These are phyloP conservation scores for Archips xylosteana DNA, from an alignment of 2,888 invertebrate species.

Conservation along the genomic window DNA sequence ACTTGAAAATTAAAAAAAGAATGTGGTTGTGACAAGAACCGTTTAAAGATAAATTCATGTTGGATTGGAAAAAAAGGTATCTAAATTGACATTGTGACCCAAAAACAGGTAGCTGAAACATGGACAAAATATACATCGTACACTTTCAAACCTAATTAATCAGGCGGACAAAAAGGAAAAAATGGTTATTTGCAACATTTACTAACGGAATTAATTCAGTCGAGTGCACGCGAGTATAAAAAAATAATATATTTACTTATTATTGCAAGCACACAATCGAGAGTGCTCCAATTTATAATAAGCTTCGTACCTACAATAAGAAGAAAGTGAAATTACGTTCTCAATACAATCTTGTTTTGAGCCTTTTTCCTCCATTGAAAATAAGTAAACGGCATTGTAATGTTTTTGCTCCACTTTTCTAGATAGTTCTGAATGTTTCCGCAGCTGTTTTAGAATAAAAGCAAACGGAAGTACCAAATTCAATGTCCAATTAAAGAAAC, in stretches of 20 bases:
- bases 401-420: constrained; percentile 25
- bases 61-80: background rate
- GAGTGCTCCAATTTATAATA: constrained; percentile 41
- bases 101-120: too few relatives aligned
- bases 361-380: constrained; percentile 31
- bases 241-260: constrained; percentile 21
- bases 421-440: constrained; percentile 15
- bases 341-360: constrained; percentile 37
- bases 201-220: background rate
- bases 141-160: background rate
- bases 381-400: constrained; percentile 38
- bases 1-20: too few relatives aligned
- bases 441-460: constrained; percentile 4
- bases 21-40: too few relatives aligned
- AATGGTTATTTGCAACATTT: background rate
- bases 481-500: background rate
- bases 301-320: constrained; percentile 29
- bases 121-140: background rate
- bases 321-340: constrained; percentile 42
- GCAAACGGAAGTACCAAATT: constrained; percentile 9
- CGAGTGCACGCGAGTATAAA: constrained; percentile 11
- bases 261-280: constrained; percentile 38
- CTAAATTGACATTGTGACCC: background rate
- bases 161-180: background rate
- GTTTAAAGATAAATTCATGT: too few relatives aligned